Percentiles rank a stretch among this genome's conserved stretches.
Conservation (phyloP, 2,113 vertebrate genomes). For the Cochlearius cochlearius region DNA sequence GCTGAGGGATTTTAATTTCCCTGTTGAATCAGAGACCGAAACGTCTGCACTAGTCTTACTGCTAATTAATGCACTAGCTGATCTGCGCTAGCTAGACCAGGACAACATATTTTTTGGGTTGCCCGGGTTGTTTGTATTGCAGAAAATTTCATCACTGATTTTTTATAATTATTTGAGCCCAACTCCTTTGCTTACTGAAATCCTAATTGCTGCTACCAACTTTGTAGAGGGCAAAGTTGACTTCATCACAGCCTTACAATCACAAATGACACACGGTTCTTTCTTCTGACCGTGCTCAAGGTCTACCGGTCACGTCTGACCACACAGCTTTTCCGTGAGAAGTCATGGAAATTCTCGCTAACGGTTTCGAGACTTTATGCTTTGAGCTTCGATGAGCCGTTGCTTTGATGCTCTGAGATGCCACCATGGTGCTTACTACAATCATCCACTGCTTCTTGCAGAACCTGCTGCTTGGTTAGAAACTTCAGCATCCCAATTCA, state of each 20-base stretch:
- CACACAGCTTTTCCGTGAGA: background rate
- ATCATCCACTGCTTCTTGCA: background rate
- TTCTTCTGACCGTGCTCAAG: background rate
- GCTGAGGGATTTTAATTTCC: constrained; percentile 10
- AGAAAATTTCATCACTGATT: background rate
- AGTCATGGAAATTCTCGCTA: background rate
- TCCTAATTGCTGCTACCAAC: background rate
- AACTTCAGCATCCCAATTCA: background rate
- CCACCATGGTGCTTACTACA: background rate
- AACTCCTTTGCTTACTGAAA: background rate
- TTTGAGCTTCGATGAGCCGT: background rate
- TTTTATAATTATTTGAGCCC: background rate
- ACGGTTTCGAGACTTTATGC: rapidly evolving
- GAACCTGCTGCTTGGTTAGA: background rate
- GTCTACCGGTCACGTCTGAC: background rate
- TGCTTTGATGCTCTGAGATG: background rate
- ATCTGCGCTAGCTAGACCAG: background rate
- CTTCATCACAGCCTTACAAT: rapidly evolving
- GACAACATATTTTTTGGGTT: constrained; percentile 28
- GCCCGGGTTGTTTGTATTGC: background rate
- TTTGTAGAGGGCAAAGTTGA: background rate
- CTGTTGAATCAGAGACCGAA: background rate
- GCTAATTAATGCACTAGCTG: constrained; percentile 13
- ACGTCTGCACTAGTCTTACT: background rate
- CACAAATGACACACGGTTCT: rapidly evolving